Conservation (phyloP, 2,888 invertebrate species). For the Melolontha melolontha region DNA sequence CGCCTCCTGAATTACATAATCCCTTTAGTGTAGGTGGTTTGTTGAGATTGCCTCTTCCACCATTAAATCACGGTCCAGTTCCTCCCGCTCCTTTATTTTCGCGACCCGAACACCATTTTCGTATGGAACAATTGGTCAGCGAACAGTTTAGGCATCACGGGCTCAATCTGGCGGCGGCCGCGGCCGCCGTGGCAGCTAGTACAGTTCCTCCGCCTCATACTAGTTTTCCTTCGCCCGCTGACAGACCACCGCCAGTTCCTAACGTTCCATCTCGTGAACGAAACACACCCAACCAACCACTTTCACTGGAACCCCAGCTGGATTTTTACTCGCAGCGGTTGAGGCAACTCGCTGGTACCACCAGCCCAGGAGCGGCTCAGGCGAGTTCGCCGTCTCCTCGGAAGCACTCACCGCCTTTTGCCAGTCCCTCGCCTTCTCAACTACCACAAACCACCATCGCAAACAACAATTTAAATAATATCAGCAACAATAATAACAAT, state of each 20-base stretch:
- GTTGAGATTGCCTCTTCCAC: slow-evolving; percentile 81
- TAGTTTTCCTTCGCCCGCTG: slow-evolving; percentile 73
- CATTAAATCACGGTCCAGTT: slow-evolving; percentile 77
- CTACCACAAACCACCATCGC: slow-evolving; percentile 71
- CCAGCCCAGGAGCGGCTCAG: slow-evolving; percentile 92
- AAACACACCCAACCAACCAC: slow-evolving; percentile 71
- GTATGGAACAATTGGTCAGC: slow-evolving; percentile 86
- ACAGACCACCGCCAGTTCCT: slow-evolving; percentile 69
- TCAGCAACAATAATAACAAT: slow-evolving; percentile 63
- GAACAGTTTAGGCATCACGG: slow-evolving; percentile 87
- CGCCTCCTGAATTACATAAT: slow-evolving; percentile 80
- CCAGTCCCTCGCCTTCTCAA: slow-evolving; percentile 83
- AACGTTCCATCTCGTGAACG: slow-evolving; percentile 67
- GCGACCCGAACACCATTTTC: slow-evolving; percentile 82
- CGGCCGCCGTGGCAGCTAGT: slow-evolving; percentile 74
- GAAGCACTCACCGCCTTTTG: slow-evolving; percentile 84
- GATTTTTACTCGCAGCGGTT: slow-evolving; percentile 99
- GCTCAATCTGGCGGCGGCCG: slow-evolving; percentile 80
- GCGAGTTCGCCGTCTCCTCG: slow-evolving; percentile 85
- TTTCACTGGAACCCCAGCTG: slow-evolving; percentile 88
- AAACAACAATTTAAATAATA: slow-evolving; percentile 62
- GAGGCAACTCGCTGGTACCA: slow-evolving; percentile 96
- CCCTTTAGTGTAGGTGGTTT: slow-evolving; percentile 81
- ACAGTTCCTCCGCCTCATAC: slow-evolving; percentile 74
- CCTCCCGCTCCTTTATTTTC: slow-evolving; percentile 81